Base-by-base conservation (phyloP, 2,113 vertebrate genomes). In the Jacana jacana region DNA sequence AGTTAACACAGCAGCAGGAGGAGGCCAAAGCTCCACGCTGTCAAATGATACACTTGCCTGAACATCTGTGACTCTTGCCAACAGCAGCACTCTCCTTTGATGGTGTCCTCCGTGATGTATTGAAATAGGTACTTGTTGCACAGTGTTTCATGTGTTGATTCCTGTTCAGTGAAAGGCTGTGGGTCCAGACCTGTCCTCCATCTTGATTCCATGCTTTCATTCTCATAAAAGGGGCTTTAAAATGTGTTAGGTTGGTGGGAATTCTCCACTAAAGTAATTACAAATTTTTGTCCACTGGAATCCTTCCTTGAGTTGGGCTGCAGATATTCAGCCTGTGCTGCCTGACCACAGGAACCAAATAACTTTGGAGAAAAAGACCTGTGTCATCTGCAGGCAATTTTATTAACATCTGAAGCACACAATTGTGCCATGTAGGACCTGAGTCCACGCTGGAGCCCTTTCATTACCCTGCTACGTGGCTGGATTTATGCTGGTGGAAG, bases 401-500 rank as follows among this genome's bases (percentile, higher is more conserved):
- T 95, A 93, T 93, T 93, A 94, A 84, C 85, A 93, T 70, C 82
- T 88, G 87, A 90, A 75, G 90, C 75, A 44, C 81, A 63, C 69
- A 40, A 33, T 69, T 95, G 91, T 91, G 52, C 89, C 69, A 48
- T 73, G 72, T 77, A 69, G 85, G 91, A 94, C 86, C 73, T 0
- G 10, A 69, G 37, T 70, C 86, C 72, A 55, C 1, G 18, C 77
- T 65, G n/a, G 35, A 82, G 89, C 86, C 75, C 94, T 95, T 94
- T 89, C 75, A 69, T 92, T 95, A 87, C 88, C 78, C 81, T 93
- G 76, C 71, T 89, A 28, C 9, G 0, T 0, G 17, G 70, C 76
- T 91, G 77, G 64, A 92, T 95, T 96, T 94, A 90, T 81, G 86
- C 91, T 83, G 80, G 82, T 88, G 73, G 81, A 95, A 96, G 86